Evolutionary conservation across 2,113 vertebrate species (phyloP), one percentile per base, ranked within the genome.

Genomic region (Macrotis lagotis): DNA sequence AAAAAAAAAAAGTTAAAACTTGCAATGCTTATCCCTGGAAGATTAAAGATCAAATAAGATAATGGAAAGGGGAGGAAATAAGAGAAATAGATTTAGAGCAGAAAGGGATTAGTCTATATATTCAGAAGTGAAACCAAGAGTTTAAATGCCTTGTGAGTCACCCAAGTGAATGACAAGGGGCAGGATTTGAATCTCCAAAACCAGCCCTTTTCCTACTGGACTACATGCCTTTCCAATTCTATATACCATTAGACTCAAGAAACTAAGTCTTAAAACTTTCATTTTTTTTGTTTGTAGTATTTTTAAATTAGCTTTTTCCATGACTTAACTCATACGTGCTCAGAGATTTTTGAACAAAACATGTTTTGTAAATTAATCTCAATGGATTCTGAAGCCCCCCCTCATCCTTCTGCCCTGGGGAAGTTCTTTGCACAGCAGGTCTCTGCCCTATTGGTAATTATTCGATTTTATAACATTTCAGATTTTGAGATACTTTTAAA

Each of bases 401-500:
- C 66, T 47, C 89, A 59, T 28, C 47, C 59, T 96, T 48, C 53
- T 92, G 93, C 37, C 66, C 51, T 37, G 0, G 5, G 91, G 47
- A 59, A 53, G 59, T 88, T 50, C 96, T 95, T 94, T 94, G 94
- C 94, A 93, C 44, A 4, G 55, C 8, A 0, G 59, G 90, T 83
- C 93, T 90, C 91, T 25, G 94, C 90, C 55, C 37, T 83, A 44
- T 83, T 94, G 89, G 90, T 94, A 92, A 96, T 96, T 90, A 96
- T 55, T 89, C 91, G 59, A 95, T 95, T 95, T 95, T 96, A 92
- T 66, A 95, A 37, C 91, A 95, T 92, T 95, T 96, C 91, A 95
- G 91, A 93, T 95, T 96, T 19, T 50, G 91, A 97, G 96, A 95
- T 94, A 92, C 97, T 95, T 97, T 96, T 94, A 94, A 95, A 91